Evolutionary conservation across 2,888 invertebrate species (phyloP).

Genomic region (Anthoptus insignis): DNA sequence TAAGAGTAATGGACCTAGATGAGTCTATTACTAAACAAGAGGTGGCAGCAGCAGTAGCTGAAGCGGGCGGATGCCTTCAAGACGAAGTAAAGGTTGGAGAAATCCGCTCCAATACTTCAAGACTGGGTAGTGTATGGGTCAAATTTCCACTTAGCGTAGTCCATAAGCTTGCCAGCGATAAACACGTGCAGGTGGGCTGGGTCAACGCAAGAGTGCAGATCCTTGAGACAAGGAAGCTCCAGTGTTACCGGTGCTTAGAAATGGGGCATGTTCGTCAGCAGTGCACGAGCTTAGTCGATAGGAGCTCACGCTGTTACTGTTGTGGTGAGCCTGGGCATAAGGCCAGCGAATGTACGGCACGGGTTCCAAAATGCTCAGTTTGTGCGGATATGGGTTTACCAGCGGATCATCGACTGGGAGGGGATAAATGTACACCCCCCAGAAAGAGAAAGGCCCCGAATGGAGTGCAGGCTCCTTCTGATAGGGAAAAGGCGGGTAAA

Average conservation of each 20-base stretch:
- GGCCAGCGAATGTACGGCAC: conserved; percentile 30
- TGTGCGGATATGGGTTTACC: conserved; percentile 32
- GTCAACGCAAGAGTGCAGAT: background rate
- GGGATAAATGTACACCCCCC: background rate
- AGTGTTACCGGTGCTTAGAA: conserved; percentile 43
- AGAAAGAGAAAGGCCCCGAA: background rate
- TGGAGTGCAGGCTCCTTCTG: background rate
- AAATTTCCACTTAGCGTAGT: background rate
- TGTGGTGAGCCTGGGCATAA: conserved; percentile 41
- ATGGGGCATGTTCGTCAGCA: conserved; percentile 37
- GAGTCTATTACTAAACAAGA: conserved; percentile 25
- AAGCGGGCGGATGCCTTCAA: conserved; percentile 19
- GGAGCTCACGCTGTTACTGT: conserved; percentile 36
- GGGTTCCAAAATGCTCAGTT: conserved; percentile 27
- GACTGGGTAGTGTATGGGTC: background rate
- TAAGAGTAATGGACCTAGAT: conserved; percentile 30
- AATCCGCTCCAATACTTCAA: background rate
- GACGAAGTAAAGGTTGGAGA: background rate
- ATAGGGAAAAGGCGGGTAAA: background rate
- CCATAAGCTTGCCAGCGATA: background rate
- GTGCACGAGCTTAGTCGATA: conserved; percentile 30
- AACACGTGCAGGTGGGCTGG: background rate
- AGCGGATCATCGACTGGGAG: background rate
- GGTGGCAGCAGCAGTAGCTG: conserved; percentile 29
- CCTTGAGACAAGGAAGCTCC: background rate